phyloP scores from a whole-genome alignment of 2,797 vertebrate genomes.

The Cirrhinus molitorella region DNA sequence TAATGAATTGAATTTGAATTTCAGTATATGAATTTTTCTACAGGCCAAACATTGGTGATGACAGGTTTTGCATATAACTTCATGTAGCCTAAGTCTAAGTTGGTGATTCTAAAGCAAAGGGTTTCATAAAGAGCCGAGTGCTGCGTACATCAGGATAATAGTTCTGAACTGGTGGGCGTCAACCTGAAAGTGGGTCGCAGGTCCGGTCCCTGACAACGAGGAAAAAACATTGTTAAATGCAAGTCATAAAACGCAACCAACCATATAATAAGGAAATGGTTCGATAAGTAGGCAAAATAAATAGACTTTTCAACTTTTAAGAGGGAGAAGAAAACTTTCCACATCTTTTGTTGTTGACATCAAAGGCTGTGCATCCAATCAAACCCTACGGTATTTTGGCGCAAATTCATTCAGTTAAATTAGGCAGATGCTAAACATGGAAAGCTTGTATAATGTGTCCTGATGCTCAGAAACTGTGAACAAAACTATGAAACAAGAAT shows the following conservation, averaged over 20 bases:
- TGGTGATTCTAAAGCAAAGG: not conserved
- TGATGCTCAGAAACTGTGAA: slow-evolving; percentile 3
- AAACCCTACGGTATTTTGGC: slow-evolving; percentile 11
- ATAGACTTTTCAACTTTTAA: slow-evolving; percentile 30
- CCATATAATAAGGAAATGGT: slow-evolving; percentile 24
- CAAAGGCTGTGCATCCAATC: slow-evolving; percentile 22
- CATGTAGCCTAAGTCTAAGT: not conserved
- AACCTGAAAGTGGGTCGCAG: not conserved
- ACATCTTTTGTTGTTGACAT: slow-evolving; percentile 31
- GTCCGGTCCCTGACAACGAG: not conserved
- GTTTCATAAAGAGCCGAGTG: not conserved
- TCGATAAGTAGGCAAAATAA: slow-evolving; percentile 15
- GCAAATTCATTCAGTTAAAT: slow-evolving; percentile 12
- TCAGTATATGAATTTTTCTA: not conserved
- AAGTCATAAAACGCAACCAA: slow-evolving; percentile 33
- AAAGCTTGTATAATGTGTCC: slow-evolving; percentile 5
- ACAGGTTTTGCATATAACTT: slow-evolving; percentile 20
- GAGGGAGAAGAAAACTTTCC: slow-evolving; percentile 22
- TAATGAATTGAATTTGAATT: slow-evolving; percentile 23
- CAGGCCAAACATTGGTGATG: slow-evolving; percentile 5
- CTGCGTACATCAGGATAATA: not conserved
- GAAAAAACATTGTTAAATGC: not conserved
- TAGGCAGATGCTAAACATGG: not conserved
- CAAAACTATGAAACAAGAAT: slow-evolving; percentile 20
- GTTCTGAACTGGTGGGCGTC: not conserved